These are phyloP conservation scores for Ichneumoninae sp. DNA, from an alignment of 2,888 invertebrate species.

Conservation along the genomic window DNA sequence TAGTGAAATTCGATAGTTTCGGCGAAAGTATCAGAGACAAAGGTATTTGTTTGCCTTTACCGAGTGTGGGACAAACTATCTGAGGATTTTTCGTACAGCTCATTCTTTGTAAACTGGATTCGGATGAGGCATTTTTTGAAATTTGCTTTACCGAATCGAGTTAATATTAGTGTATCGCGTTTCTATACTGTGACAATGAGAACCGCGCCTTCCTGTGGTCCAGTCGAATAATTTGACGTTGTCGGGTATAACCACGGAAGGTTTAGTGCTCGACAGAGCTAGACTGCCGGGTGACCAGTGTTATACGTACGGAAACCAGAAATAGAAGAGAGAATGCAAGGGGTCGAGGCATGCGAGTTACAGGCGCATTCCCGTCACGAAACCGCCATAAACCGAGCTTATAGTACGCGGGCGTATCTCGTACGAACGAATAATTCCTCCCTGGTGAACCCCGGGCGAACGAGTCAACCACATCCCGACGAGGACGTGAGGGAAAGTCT, in stretches of 20 bases:
- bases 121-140: not conserved
- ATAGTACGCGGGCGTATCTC: constrained; percentile 56
- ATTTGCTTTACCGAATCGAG: not conserved
- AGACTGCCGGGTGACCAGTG: constrained; percentile 43
- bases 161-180: not conserved
- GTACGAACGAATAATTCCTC: constrained; percentile 63
- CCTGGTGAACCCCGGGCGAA: constrained; percentile 54
- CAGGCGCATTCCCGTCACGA: constrained; percentile 72
- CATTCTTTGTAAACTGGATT: constrained; percentile 16
- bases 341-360: constrained; percentile 53
- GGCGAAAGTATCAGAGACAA: not conserved
- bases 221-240: constrained; percentile 41
- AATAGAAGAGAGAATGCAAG: constrained; percentile 48
- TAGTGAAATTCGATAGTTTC: not conserved
- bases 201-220: not conserved
- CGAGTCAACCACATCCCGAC: constrained; percentile 61
- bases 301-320: constrained; percentile 35
- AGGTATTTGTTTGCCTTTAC: constrained; percentile 47
- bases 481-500: constrained; percentile 47
- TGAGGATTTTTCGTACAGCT: not conserved
- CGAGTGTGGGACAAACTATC: constrained; percentile 5
- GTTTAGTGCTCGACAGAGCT: constrained; percentile 34
- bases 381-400: constrained; percentile 72
- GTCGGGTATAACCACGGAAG: constrained; percentile 41
- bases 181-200: not conserved